These are phyloP conservation scores for Psilopsiagon aurifrons DNA, from an alignment of 2,113 vertebrate genomes.

Conservation along the genomic window DNA sequence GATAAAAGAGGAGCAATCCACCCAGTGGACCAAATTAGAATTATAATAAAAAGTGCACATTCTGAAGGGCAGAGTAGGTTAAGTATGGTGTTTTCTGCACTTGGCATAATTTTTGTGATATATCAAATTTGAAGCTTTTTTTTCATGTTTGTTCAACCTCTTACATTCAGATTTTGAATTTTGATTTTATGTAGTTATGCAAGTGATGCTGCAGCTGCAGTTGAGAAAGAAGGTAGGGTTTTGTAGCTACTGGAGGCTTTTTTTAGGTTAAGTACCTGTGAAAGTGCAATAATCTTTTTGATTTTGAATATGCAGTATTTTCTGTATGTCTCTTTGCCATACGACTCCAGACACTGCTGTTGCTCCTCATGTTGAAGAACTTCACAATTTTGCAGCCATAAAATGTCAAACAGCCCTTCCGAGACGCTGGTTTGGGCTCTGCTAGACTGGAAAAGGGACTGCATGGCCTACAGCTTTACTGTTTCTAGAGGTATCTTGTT, in stretches of 20 bases:
- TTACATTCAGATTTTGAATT: background rate
- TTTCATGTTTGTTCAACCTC: background rate
- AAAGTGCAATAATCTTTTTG: background rate
- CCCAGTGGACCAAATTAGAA: slow-evolving; percentile 33
- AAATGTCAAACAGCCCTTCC: background rate
- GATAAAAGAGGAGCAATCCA: slow-evolving; percentile 43
- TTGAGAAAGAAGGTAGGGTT: background rate
- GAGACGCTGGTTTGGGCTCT: background rate
- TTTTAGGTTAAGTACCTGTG: background rate
- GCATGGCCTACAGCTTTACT: background rate
- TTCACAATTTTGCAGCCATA: background rate
- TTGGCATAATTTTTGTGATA: background rate
- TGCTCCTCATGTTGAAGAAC: background rate
- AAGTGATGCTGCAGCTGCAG: background rate
- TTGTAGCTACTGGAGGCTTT: background rate
- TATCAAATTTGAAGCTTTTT: background rate
- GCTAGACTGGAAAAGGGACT: background rate
- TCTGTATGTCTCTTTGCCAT: background rate
- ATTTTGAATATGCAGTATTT: background rate
- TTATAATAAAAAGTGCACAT: slow-evolving; percentile 38
- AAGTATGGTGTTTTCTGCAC: background rate
- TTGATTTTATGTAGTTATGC: background rate
- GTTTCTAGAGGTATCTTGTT: background rate
- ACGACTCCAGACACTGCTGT: background rate
- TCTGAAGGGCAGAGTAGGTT: slow-evolving; percentile 30